phyloP scores from a whole-genome alignment of 2,888 invertebrate species.

The Stenoptilia bipunctidactyla region DNA sequence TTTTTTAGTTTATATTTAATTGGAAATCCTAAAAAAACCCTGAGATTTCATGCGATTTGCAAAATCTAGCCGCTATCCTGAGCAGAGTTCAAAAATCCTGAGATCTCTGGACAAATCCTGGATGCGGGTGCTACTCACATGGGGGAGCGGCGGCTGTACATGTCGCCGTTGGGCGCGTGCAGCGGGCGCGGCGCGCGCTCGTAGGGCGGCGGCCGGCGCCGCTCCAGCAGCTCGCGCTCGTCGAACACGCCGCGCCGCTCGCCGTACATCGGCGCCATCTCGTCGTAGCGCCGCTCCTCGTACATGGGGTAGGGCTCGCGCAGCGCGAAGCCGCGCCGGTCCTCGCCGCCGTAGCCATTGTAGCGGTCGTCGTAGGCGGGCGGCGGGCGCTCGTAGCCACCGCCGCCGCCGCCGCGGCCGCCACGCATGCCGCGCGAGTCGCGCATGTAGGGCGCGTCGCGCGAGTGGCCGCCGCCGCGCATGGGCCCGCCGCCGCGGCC shows the following conservation, averaged over 20 bases:
- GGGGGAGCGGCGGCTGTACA: constrained; percentile 62
- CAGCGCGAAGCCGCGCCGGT: constrained; percentile 53
- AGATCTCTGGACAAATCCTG: too few relatives aligned
- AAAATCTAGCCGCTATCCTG: too few relatives aligned
- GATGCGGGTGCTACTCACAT: too few relatives aligned
- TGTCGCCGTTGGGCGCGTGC: constrained; percentile 52
- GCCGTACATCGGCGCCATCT: constrained; percentile 22
- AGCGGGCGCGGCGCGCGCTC: constrained; percentile 41
- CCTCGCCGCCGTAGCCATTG: constrained; percentile 54
- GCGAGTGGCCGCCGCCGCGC: constrained; percentile 38
- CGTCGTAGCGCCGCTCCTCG: constrained; percentile 24
- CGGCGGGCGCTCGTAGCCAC: constrained; percentile 37
- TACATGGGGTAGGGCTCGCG: constrained; percentile 46
- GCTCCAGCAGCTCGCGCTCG: constrained; percentile 47
- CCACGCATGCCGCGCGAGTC: constrained; percentile 39
- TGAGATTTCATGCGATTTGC: too few relatives aligned
- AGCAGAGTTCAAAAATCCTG: too few relatives aligned
- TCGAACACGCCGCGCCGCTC: constrained; percentile 47
- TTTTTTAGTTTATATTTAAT: too few relatives aligned
- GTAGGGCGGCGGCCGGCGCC: constrained; percentile 38
- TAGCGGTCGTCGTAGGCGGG: constrained; percentile 52
- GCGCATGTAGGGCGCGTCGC: constrained; percentile 44
- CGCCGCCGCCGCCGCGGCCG: constrained; percentile 23
- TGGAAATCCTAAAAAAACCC: too few relatives aligned
- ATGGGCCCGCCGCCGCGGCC: constrained; percentile 44